Evolutionary conservation across 2,797 vertebrate genomes (phyloP), one percentile per base, ranked within the genome.

Genomic region (Philypnodon macrostomus): DNA sequence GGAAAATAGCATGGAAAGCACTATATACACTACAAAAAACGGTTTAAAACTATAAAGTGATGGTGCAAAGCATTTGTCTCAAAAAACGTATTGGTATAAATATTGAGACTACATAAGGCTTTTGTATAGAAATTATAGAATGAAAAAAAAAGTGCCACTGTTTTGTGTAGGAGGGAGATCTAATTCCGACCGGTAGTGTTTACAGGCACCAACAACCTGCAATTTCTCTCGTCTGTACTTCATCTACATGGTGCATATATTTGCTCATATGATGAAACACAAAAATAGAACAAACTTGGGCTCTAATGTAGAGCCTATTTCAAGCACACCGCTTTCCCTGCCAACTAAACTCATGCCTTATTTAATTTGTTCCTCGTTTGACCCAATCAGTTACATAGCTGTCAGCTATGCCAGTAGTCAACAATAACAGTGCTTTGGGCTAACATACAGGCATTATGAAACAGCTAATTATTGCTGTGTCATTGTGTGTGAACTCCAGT

Each of bases 131-230:
- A 62, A 52, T 50, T 30, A 45, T 33, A 10, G 24, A 45, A 21
- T 5, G 10, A 53, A 5, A 9, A 57, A 65, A 66, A 71, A 45
- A 45, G 53, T 17, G 37, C 19, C 44, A 23, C 49, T 54, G 57
- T 53, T 61, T 63, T 56, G 37, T 24, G 14, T 27, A 44, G 34
- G 34, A 33, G 42, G 47, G 33, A 34, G 36, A 65, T 63, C 46
- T 62, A 4, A 65, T 61, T 49, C 45, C 63, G 63, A 63, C 64
- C 74, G 67, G 67, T 74, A 48, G 53, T 46, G 36, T 66, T 68
- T 64, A 60, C 46, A 53, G 31, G 32, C 47, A 47, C 46, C 15
- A 26, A 46, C 17, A 40, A 33, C 39, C 13, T 21, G 24, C 26
- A 14, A 32, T 40, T 64, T 57, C 40, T 26, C 27, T 7, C 13